phyloP scores from a whole-genome alignment of 2,113 vertebrate genomes.

The Cepphus grylle region DNA sequence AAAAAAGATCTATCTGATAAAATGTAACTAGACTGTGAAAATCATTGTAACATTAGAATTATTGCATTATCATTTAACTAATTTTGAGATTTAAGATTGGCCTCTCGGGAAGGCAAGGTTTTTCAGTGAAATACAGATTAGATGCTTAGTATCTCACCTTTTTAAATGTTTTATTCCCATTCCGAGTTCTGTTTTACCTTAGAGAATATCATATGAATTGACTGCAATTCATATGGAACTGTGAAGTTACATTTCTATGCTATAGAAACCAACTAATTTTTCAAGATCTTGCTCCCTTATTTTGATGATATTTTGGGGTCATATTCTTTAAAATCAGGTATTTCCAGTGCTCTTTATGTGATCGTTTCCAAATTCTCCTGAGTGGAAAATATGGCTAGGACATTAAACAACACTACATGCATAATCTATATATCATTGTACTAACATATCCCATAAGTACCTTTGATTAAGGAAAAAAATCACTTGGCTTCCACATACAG shows the following conservation, averaged over 20 bases:
- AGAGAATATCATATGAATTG: neutral
- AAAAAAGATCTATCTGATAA: slow-evolving; percentile 40
- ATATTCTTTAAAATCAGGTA: neutral
- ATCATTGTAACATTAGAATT: neutral
- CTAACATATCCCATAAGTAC: neutral
- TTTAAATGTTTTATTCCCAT: neutral
- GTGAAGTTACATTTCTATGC: neutral
- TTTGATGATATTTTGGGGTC: neutral
- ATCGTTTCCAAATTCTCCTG: neutral
- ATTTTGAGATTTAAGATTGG: slow-evolving; percentile 45
- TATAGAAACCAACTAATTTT: neutral
- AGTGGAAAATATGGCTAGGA: neutral
- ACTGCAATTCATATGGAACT: neutral
- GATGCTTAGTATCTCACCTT: neutral
- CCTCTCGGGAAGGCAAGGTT: slow-evolving; percentile 2
- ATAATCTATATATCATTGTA: neutral
- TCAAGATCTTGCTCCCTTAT: neutral
- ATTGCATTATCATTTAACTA: neutral
- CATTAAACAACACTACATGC: neutral
- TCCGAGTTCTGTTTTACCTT: slow-evolving; percentile 21
- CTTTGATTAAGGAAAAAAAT: neutral
- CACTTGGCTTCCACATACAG: neutral
- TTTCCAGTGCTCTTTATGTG: neutral
- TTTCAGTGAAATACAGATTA: slow-evolving; percentile 1
- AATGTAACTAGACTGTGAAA: slow-evolving; percentile 54